phyloP scores from a whole-genome alignment of 2,113 vertebrate species.

The Petrocephalus zakoni region DNA sequence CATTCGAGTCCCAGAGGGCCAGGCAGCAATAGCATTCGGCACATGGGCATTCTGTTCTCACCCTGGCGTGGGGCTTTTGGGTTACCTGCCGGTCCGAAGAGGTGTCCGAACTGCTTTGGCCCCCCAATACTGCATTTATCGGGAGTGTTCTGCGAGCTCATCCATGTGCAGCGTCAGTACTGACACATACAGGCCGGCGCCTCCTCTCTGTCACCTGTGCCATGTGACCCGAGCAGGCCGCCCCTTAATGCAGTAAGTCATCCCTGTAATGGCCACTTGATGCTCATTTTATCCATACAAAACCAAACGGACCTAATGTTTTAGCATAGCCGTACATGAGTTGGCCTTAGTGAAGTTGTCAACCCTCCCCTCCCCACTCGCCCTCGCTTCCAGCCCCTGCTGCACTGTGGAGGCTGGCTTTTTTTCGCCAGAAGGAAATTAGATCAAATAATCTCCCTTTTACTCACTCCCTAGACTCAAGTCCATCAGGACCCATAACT shows the following conservation, averaged over 20 bases:
- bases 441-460: slow-evolving; percentile 44
- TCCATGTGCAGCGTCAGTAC: background rate
- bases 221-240: background rate
- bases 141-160: background rate
- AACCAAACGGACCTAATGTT: background rate
- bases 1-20: background rate
- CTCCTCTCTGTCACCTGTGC: background rate
- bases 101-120: background rate
- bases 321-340: background rate
- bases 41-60: background rate
- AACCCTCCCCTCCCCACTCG: background rate
- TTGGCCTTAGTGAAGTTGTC: slow-evolving; percentile 21
- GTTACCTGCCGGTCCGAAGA: background rate
- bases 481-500: background rate
- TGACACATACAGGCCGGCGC: background rate
- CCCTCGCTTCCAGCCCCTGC: slow-evolving; percentile 12
- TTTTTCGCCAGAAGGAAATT: slow-evolving; percentile 41
- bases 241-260: background rate
- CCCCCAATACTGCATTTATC: background rate
- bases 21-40: background rate
- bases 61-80: background rate
- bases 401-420: slow-evolving; percentile 33
- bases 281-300: background rate
- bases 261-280: background rate
- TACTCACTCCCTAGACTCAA: background rate